phyloP scores from a whole-genome alignment of 2,888 invertebrate species.

The Morpho helenor region DNA sequence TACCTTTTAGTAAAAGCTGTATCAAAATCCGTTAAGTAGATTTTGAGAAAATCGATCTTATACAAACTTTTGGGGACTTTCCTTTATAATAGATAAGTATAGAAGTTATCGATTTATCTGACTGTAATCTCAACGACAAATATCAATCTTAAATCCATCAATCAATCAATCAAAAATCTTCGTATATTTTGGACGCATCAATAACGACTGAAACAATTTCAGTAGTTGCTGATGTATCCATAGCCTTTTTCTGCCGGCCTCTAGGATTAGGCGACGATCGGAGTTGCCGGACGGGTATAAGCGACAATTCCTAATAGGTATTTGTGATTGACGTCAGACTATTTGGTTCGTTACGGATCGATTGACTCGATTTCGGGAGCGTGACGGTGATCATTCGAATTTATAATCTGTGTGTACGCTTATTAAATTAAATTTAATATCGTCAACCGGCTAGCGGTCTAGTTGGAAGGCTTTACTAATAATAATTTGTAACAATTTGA shows the following conservation, averaged over 20 bases:
- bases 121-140: too few relatives aligned
- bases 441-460: constrained; percentile 13
- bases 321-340: constrained; percentile 45
- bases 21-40: too few relatives aligned
- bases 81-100: too few relatives aligned
- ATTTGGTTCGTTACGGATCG: constrained; percentile 35
- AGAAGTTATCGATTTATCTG: too few relatives aligned
- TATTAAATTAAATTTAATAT: constrained; percentile 26
- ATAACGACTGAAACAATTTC: too few relatives aligned
- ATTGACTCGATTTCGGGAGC: constrained; percentile 43
- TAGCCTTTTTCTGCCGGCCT: constrained; percentile 1
- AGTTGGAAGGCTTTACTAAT: constrained; percentile 3
- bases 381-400: constrained; percentile 47
- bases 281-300: constrained; percentile 18
- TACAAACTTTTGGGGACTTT: too few relatives aligned
- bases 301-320: constrained; percentile 55
- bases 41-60: too few relatives aligned
- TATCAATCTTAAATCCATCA: too few relatives aligned
- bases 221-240: too few relatives aligned
- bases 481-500: constrained; percentile 9
- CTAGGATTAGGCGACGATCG: constrained; percentile 40
- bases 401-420: constrained; percentile 24
- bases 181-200: too few relatives aligned
- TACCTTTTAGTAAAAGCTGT: too few relatives aligned
- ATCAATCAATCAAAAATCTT: too few relatives aligned